Conservation (phyloP, 2,888 invertebrate species). For the Apodemia zela region DNA sequence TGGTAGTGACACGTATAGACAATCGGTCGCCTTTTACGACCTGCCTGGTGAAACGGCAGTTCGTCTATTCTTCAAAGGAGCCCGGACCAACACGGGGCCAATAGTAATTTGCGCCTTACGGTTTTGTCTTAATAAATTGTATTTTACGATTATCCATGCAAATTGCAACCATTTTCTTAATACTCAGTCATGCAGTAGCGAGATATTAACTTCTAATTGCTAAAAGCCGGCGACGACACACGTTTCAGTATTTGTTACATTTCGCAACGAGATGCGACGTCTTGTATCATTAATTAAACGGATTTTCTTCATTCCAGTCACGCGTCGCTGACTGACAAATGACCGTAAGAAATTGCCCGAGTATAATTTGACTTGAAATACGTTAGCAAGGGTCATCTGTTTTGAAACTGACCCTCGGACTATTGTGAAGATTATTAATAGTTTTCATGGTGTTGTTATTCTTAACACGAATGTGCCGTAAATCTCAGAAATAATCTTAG, state of each 20-base stretch:
- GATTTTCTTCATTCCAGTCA: conserved; percentile 37
- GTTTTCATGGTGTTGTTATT: not conserved
- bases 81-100: too few species aligned
- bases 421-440: not conserved
- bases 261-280: conserved; percentile 1
- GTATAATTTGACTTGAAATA: conserved; percentile 13
- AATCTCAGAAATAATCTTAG: not conserved
- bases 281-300: conserved; percentile 7
- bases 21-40: too few species aligned
- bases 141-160: not conserved
- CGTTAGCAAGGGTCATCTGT: conserved; percentile 7
- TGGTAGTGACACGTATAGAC: too few species aligned
- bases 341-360: conserved; percentile 32
- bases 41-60: too few species aligned
- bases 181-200: not conserved
- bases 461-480: not conserved
- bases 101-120: too few species aligned
- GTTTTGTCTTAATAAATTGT: too few species aligned
- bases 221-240: not conserved
- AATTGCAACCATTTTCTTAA: not conserved
- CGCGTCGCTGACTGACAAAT: conserved; percentile 41
- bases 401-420: conserved; percentile 12
- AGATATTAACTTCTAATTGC: not conserved
- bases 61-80: too few species aligned
- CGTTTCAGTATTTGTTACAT: not conserved